These are phyloP conservation scores for Vulpes ferrilata DNA, from an alignment of 2,113 vertebrate genomes.

Conservation along the genomic window DNA sequence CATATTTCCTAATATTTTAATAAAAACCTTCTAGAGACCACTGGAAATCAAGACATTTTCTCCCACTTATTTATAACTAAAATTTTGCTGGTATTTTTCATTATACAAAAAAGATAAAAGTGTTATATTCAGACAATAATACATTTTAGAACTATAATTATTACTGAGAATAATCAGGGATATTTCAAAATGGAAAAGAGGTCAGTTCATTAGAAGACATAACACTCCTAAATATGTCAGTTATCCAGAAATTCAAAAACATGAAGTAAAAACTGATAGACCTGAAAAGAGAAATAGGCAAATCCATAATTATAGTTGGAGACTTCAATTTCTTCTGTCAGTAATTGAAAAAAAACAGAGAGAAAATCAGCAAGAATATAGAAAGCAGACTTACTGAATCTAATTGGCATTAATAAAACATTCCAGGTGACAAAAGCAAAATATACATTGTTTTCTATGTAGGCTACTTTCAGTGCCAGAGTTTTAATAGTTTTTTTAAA, in stretches of 20 bases:
- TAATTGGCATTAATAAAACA: background rate
- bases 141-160: background rate
- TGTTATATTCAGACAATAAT: background rate
- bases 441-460: background rate
- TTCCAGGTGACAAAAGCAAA: background rate
- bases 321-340: background rate
- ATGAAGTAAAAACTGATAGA: background rate
- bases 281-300: background rate
- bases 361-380: background rate
- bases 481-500: background rate
- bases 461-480: background rate
- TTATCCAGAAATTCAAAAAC: background rate
- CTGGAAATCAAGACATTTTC: background rate
- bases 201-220: background rate
- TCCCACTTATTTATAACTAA: background rate
- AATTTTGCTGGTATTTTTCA: background rate
- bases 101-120: background rate
- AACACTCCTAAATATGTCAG: background rate
- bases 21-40: background rate
- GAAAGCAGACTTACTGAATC: background rate
- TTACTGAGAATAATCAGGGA: background rate
- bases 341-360: background rate
- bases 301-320: background rate
- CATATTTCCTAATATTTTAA: conserved; percentile 6
- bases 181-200: background rate